Evolutionary conservation across 2,888 invertebrate species (phyloP).

Genomic region (Griposia aprilina): DNA sequence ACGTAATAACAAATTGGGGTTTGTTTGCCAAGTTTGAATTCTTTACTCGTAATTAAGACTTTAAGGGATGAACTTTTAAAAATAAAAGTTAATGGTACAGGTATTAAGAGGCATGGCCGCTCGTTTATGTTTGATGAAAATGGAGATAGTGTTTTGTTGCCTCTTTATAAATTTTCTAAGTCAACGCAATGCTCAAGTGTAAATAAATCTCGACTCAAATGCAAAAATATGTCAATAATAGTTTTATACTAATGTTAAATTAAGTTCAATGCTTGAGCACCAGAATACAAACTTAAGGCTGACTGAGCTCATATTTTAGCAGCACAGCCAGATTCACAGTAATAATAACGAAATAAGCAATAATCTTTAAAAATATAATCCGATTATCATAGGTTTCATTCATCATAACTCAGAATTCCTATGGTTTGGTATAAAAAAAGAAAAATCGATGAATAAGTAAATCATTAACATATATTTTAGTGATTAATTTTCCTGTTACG

Average conservation of each 20-base stretch:
- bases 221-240: neutral
- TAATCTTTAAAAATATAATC: no score
- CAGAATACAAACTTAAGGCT: no score
- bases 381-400: no score
- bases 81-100: conserved; percentile 54
- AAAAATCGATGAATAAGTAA: neutral
- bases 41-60: conserved; percentile 57
- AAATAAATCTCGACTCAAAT: no score
- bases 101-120: conserved; percentile 34
- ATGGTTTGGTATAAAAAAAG: neutral
- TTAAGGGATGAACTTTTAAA: conserved; percentile 44
- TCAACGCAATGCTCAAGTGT: no score
- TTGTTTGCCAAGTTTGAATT: conserved; percentile 56
- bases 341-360: no score
- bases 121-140: conserved; percentile 34
- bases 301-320: no score
- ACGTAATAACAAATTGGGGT: conserved; percentile 49
- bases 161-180: neutral
- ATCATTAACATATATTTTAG: neutral
- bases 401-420: no score
- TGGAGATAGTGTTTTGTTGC: neutral
- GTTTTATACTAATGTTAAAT: neutral
- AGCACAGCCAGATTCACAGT: no score
- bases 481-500: neutral
- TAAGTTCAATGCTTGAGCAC: no score